Base-by-base conservation (phyloP, 2,888 invertebrate genomes). In the Troides oblongomaculatus region DNA sequence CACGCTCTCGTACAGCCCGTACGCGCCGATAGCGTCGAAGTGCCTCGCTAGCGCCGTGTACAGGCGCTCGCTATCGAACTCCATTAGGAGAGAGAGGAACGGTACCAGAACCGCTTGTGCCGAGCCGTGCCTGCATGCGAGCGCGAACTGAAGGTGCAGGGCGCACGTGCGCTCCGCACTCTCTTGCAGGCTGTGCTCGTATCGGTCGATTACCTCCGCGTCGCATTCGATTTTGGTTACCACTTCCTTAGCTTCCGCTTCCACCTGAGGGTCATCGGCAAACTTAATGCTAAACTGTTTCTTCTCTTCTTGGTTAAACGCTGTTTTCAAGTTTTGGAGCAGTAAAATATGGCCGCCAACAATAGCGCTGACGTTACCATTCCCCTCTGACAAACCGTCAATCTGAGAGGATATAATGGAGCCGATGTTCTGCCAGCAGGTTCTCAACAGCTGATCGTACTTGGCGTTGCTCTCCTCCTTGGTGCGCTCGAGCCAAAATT, bases 121-220 rank as follows among this genome's bases (percentile, higher is more conserved):
- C 2, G 89, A 81, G 66, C 90, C 86, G 30, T 87, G 85, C 12
- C 83, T 79, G 21, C 21, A 21, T 21, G 21, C 21, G 5, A 84
- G 83, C 0, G 94, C 93, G 68, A 93, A 93, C n/a, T 91, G 88
- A 18, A 96, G 88, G 79, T 95, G 95, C 18, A 89, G 85, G 3
- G 87, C 80, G 73, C 94, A 93, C 0, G 93, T 77, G 23, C 81
- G 87, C 66, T 90, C 86, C 0, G 90, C 93, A 0, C 93, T 77
- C 0, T 86, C 81, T 39, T 90, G 83, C 23, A 95, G 77, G 71
- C 92, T 89, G 39, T 86, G 83, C 5, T 81, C 74, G 77, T 93
- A 94, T 25, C 84, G 74, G 7, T 84, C 77, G 17, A 82, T 81
- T 0, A 74, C 61, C 0, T 74, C 23, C 1, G 75, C 71, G 66